Conservation (phyloP, 2,113 vertebrate species). For the Chelonoidis abingdonii region DNA sequence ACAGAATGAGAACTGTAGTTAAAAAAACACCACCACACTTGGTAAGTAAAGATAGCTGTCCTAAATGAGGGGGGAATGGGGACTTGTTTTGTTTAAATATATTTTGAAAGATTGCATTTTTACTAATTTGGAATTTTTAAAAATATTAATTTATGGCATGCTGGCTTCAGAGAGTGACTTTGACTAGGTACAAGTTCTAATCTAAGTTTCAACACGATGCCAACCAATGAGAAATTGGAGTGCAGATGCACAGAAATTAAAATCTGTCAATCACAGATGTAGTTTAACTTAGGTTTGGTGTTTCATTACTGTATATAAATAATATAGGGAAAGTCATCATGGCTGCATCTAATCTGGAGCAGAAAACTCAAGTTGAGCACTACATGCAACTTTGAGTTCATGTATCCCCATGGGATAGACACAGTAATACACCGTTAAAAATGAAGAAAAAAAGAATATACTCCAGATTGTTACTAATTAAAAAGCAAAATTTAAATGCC, state of each 20-base stretch:
- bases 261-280: neutral
- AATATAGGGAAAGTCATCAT: neutral
- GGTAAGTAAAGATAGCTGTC: neutral
- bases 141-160: neutral
- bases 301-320: neutral
- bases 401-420: neutral
- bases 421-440: neutral
- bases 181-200: neutral
- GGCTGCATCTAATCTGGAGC: neutral
- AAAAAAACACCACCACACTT: neutral
- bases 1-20: neutral
- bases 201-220: neutral
- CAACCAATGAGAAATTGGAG: neutral
- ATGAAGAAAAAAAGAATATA: neutral
- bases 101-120: too few relatives aligned
- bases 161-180: neutral
- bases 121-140: neutral
- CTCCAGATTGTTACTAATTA: neutral
- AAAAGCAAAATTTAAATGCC: neutral
- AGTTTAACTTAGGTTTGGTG: neutral
- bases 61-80: too few relatives aligned
- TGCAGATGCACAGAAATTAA: neutral
- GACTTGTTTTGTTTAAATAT: too few relatives aligned
- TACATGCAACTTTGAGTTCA: neutral
- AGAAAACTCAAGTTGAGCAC: neutral